Evolutionary conservation across 1,140 invertebrate genomes (phyloP), one percentile per base, ranked within the genome.

Genomic region (Papilio polyxenes): DNA sequence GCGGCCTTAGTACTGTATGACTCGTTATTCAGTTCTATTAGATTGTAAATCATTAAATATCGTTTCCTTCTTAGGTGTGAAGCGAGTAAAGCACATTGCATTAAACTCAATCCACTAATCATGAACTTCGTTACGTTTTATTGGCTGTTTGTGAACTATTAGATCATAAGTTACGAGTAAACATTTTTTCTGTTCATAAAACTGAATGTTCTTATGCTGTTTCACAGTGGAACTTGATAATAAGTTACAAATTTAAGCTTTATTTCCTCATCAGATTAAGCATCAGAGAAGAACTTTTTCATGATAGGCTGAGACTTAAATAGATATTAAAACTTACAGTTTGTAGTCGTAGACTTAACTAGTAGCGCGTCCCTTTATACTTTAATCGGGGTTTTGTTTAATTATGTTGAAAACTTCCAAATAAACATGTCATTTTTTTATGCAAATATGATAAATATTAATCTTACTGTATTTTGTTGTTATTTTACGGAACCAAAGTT

Each of bases 1-100:
- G 93, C 90, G 92, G 93, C 85, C 76, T 86, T 83, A 79, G 81
- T 82, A 82, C 83, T 82, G 62, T 82, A 83, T 83, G 82, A 83
- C 37, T 83, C 81, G 81, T 72, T 81, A 79, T 77, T 77, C 81
- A 81, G 80, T 81, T 82, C 53, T 75, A 83, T 81, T 82, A 81
- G 80, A 81, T 37, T 81, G 65, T 83, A 81, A 83, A 79, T 79
- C 76, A 79, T 79, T 79, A 40, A 59, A 20, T 59, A 79, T 59
- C 51, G 53, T 56, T 79, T 79, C 76, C 76, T 79, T 79, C 76
- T 79, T 79, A 79, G 51, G 76, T 31, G 37, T 17, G 53, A 79
- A 79, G 76, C 49, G 31, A 23, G 51, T 23, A 79, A 79, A 62
- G 76, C 17, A 59, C 53, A 79, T 59, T 79, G 76, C 76, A 59